Base-by-base conservation (phyloP, 2,113 vertebrate genomes). In the Scalopus aquaticus region DNA sequence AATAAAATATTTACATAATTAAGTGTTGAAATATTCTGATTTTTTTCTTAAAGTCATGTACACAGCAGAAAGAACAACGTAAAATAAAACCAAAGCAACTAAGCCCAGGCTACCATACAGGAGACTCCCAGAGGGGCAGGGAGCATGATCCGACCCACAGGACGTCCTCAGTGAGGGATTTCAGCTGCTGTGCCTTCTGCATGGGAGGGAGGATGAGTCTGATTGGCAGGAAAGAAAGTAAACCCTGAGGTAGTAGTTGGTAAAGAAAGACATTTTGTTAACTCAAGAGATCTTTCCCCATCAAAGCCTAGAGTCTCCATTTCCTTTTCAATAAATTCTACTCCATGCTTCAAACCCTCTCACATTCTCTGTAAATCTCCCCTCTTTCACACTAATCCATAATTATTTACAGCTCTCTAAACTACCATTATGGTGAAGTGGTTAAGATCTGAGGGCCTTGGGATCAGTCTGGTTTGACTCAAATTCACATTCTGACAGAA, bases 321-420 rank as follows among this genome's bases (percentile, higher is more conserved):
- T 89, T 93, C 8, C 84, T 85, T 90, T 72, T 65, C 90, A 82
- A 76, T 62, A 74, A 85, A 83, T 89, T 91, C 58, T 83, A 67
- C 42, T 94, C 62, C 51, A 70, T 58, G 56, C 62, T 90, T 94
- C 70, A 93, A 86, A 89, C 22, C 39, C 39, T 90, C 49, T 93
- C 56, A 60, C 10, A 24, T 58, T 79, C 42, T 88, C 74, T 86
- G 69, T 79, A 86, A 93, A 82, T 89, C 64, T 82, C 58, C 15
- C 26, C 35, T 15, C 79, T 93, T 94, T 67, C 32, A 65, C 20
- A 46, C 35, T 82, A 88, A 79, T 80, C 32, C 28, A 10, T 65
- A 64, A 62, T 46, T 32, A 94, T 78, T 81, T 56, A 69, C 56
- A 80, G 10, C 46, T 87, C 87, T 94, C 74, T 42, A 44, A 67